Conservation (phyloP, 2,797 vertebrate species). For the Rhinophrynus dorsalis region DNA sequence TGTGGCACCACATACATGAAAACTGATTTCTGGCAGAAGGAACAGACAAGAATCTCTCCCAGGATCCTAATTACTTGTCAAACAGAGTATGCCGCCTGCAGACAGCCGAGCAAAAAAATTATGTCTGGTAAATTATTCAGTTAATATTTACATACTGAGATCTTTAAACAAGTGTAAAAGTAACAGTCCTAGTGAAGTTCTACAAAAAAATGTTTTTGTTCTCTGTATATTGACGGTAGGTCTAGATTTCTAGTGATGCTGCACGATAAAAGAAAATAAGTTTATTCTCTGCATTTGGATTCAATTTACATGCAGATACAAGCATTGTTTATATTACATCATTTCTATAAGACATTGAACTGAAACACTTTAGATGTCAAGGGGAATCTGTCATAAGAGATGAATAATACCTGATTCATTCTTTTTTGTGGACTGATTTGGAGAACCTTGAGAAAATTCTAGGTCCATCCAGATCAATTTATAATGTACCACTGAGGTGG, state of each 20-base stretch:
- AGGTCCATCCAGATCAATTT: too few relatives aligned
- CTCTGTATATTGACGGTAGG: background rate
- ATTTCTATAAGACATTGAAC: too few relatives aligned
- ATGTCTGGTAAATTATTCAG: constrained; percentile 49
- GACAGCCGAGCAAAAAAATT: constrained; percentile 44
- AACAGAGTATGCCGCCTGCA: constrained; percentile 42
- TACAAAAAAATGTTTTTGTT: constrained; percentile 27
- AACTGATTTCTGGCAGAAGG: constrained; percentile 45
- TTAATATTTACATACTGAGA: constrained; percentile 47
- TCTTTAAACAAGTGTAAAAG: constrained; percentile 48
- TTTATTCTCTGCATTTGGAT: background rate
- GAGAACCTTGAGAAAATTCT: too few relatives aligned
- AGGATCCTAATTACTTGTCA: constrained; percentile 47
- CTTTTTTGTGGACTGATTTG: too few relatives aligned
- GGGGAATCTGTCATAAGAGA: too few relatives aligned
- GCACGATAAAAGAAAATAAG: constrained; percentile 5
- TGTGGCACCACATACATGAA: constrained; percentile 42
- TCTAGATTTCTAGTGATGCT: background rate
- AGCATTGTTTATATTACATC: too few relatives aligned
- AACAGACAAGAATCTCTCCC: constrained; percentile 44
- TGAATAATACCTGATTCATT: too few relatives aligned
- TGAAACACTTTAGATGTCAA: too few relatives aligned
- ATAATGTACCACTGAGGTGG: too few relatives aligned
- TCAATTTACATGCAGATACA: constrained; percentile 1
- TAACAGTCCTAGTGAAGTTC: constrained; percentile 19